Conservation (phyloP, 2,113 vertebrate species). For the Pyxicephalus adspersus region DNA sequence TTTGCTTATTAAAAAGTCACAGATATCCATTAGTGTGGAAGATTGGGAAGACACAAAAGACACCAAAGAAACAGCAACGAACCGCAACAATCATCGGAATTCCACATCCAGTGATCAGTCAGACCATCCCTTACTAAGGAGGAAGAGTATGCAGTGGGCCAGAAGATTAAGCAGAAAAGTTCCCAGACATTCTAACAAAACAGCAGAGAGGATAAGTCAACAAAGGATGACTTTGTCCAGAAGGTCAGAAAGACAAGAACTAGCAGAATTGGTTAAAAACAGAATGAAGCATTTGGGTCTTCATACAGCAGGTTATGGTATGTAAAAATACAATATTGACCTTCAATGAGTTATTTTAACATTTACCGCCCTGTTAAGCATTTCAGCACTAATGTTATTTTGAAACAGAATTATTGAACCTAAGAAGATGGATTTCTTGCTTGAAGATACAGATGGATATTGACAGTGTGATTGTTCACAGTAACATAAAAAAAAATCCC, state of each 20-base stretch:
- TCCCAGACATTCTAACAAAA: slow-evolving; percentile 74
- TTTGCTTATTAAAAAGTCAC: slow-evolving; percentile 74
- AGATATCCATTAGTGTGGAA: slow-evolving; percentile 86
- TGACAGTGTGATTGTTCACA: not conserved
- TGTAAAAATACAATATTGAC: slow-evolving; percentile 30
- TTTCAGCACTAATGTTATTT: not conserved
- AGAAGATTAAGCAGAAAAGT: slow-evolving; percentile 86
- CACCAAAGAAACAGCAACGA: slow-evolving; percentile 73
- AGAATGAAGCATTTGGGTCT: slow-evolving; percentile 94
- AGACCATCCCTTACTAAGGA: slow-evolving; percentile 80
- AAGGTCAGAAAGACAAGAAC: slow-evolving; percentile 90
- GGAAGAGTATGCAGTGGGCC: slow-evolving; percentile 95
- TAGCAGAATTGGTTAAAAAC: slow-evolving; percentile 91
- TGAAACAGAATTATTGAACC: not conserved
- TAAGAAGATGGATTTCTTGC: not conserved
- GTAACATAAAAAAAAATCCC: not conserved
- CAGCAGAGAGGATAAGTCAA: slow-evolving; percentile 82
- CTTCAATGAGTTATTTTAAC: no score
- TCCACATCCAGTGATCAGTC: slow-evolving; percentile 81
- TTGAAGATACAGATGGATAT: not conserved
- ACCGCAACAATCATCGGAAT: slow-evolving; percentile 73
- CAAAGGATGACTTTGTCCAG: slow-evolving; percentile 84
- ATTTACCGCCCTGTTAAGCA: not conserved
- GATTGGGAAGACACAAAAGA: slow-evolving; percentile 90
- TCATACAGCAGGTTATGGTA: slow-evolving; percentile 88